These are phyloP conservation scores for Procambarus virginalis DNA, from an alignment of 1,140 invertebrate species.

Conservation along the genomic window DNA sequence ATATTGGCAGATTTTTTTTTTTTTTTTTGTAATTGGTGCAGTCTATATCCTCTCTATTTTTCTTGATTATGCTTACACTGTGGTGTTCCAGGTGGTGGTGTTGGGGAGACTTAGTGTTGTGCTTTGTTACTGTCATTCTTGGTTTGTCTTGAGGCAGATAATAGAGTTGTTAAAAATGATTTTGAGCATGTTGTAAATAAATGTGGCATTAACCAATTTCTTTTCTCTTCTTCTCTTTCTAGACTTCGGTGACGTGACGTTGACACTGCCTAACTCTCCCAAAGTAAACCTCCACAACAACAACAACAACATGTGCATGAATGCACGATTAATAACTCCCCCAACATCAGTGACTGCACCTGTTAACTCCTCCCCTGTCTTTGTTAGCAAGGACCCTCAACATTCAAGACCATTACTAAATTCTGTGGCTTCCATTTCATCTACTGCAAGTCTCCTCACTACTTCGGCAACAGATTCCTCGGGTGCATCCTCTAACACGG, in stretches of 20 bases:
- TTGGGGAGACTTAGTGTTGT: constrained; percentile 35
- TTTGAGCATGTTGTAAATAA: constrained; percentile 60
- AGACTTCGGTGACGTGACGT: constrained; percentile 63
- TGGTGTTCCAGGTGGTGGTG: constrained; percentile 44
- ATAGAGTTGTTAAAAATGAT: constrained; percentile 6
- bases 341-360: constrained; percentile 24
- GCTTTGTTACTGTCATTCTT: constrained; percentile 39
- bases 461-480: constrained; percentile 22
- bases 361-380: constrained; percentile 32
- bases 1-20: too few relatives aligned
- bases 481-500: constrained; percentile 25
- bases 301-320: constrained; percentile 47
- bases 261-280: constrained; percentile 63
- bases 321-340: constrained; percentile 43
- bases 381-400: constrained; percentile 34
- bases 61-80: not conserved
- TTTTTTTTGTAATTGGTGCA: too few relatives aligned
- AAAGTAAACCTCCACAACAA: constrained; percentile 58
- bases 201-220: constrained; percentile 59
- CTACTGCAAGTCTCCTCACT: constrained; percentile 21
- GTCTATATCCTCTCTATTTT: not conserved
- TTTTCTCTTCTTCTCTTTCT: constrained; percentile 56
- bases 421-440: constrained; percentile 40
- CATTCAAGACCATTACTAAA: constrained; percentile 29
- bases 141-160: constrained; percentile 26